Conservation (phyloP, 2,888 invertebrate species). For the Marronus borbonicus region DNA sequence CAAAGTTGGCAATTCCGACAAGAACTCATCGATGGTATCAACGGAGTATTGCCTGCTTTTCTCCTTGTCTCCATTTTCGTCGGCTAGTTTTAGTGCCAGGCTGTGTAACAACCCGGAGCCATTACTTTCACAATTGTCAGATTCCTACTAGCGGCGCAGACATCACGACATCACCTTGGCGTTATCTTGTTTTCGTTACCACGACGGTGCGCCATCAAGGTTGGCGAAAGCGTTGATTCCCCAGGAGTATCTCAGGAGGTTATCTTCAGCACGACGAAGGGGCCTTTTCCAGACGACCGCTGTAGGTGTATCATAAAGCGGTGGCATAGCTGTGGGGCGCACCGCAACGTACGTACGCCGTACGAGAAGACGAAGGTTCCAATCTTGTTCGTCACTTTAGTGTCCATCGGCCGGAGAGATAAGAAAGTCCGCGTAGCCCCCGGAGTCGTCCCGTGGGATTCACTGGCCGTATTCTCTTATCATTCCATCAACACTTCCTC, state of each 20-base stretch:
- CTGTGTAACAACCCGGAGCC: conserved; percentile 50
- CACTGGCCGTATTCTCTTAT: conserved; percentile 56
- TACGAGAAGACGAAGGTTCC: conserved; percentile 49
- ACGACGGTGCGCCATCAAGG: conserved; percentile 31
- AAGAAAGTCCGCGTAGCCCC: conserved; percentile 51
- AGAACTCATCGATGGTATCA: conserved; percentile 68
- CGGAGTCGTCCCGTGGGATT: conserved; percentile 53
- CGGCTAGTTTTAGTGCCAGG: conserved; percentile 44
- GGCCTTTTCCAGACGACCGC: conserved; percentile 54
- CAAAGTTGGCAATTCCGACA: conserved; percentile 58
- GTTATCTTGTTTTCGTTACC: conserved; percentile 44
- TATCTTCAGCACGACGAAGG: conserved; percentile 24
- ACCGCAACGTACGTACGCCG: conserved; percentile 35
- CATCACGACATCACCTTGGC: conserved; percentile 63
- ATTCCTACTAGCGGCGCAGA: conserved; percentile 57
- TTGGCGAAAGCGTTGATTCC: conserved; percentile 39
- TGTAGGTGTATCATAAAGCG: conserved; percentile 69
- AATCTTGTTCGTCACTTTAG: conserved; percentile 54
- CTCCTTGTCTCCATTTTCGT: conserved; percentile 68
- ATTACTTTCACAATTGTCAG: conserved; percentile 43
- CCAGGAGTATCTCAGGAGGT: conserved; percentile 42
- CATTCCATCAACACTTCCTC: conserved; percentile 61
- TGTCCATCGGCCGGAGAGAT: conserved; percentile 53
- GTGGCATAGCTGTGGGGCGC: conserved; percentile 15
- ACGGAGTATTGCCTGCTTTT: conserved; percentile 61